Base-by-base conservation (phyloP, 92 coral and sea anemone species). In the Palythoa grandis region DNA sequence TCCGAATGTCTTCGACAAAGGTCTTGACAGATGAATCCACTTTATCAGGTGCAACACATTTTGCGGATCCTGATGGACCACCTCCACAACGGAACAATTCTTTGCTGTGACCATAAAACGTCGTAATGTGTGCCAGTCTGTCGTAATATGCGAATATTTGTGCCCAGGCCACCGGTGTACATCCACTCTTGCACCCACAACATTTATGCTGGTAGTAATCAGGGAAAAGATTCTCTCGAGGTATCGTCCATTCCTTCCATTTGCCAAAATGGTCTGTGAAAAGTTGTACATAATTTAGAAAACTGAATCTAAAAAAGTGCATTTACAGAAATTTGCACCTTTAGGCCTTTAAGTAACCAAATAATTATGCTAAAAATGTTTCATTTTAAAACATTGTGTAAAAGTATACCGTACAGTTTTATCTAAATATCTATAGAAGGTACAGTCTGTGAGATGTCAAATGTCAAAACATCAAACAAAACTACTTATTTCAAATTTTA, bases 131-230 rank as follows among this genome's bases (percentile, higher is more conserved):
- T 29, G 35, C 35, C 35, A 29, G 35, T 29, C 35, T 29, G 1
- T 90, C 93, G 57, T 90, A 90, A 67, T 90, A 90, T 17, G 84
- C 90, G 82, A 90, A 90, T 39, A 90, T 82, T 77, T 90, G 92
- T 57, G 94, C 94, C 91, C 89, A 89, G 24, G 92, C 94, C 23
- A 92, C 94, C 7, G 94, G 94, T 29, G 84, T 84, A 56, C 92
- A 89, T 1, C 94, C 92, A 67, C 88, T 89, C 50, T 0, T 53
- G 78, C 90, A 89, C 24, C 90, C 88, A 86, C 91, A 88, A 66
- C 89, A 90, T 0, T 5, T n/a, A 69, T 90, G 92, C 77, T 90
- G 92, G 2, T 86, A 0, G 60, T 90, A 92, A 65, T 92, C 89
- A 3, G 94, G 94, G 71, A 89, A 88, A 37, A 17, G 54, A 47